phyloP scores from a whole-genome alignment of 1,140 invertebrate species.

The Leucophenga varia region DNA sequence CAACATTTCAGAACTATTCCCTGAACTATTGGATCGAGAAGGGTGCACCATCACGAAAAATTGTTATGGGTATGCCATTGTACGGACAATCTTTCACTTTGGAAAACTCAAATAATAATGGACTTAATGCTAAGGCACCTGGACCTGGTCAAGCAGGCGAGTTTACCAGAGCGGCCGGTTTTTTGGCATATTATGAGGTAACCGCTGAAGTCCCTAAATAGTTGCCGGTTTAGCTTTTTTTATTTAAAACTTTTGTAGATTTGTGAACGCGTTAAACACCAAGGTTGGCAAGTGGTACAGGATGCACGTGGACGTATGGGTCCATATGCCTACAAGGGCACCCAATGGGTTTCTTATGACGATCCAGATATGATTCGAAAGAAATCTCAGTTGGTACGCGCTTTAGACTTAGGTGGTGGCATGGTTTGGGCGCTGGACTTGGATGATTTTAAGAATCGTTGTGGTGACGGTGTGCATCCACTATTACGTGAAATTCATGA shows the following conservation, averaged over 20 bases:
- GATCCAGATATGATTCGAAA: constrained; percentile 75
- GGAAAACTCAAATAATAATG: constrained; percentile 61
- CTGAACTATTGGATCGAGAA: constrained; percentile 86
- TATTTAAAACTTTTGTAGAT: constrained; percentile 60
- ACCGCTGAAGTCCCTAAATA: not conserved
- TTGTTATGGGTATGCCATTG: constrained; percentile 87
- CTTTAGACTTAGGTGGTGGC: constrained; percentile 77
- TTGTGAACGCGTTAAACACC: constrained; percentile 73
- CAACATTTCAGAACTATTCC: constrained; percentile 70
- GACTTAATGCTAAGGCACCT: constrained; percentile 72
- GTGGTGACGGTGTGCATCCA: constrained; percentile 75
- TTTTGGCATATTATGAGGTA: constrained; percentile 86
- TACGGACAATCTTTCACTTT: constrained; percentile 85
- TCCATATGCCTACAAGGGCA: constrained; percentile 81
- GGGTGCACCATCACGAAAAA: constrained; percentile 75
- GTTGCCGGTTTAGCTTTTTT: not conserved
- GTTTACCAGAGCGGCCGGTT: constrained; percentile 80
- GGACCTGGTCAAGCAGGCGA: constrained; percentile 76
- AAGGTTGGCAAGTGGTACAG: constrained; percentile 77
- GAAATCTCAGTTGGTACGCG: constrained; percentile 75
- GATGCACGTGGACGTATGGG: constrained; percentile 77
- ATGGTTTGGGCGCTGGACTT: constrained; percentile 91
- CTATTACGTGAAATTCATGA: constrained; percentile 70
- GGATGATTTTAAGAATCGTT: constrained; percentile 78
- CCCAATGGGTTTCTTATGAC: constrained; percentile 89